Conservation (phyloP, 2,113 vertebrate species). For the Maccullochella peelii region DNA sequence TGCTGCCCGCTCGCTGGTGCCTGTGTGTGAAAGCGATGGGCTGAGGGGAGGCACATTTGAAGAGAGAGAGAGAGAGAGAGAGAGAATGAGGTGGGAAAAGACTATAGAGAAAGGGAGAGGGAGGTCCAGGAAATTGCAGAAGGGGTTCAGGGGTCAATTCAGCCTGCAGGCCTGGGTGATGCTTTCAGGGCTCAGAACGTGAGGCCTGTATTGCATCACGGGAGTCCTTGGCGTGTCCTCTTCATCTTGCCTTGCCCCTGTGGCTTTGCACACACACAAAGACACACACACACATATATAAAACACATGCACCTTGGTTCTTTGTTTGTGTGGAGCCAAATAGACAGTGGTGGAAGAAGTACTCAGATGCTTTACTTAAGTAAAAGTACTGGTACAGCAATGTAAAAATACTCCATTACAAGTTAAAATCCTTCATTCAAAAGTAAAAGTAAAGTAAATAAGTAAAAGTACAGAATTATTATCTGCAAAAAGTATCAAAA, state of each 20-base stretch:
- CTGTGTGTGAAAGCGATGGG: slow-evolving; percentile 49
- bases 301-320: slow-evolving; percentile 55
- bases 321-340: slow-evolving; percentile 35
- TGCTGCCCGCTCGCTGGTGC: slow-evolving; percentile 66
- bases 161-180: slow-evolving; percentile 69
- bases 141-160: slow-evolving; percentile 72
- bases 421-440: neutral
- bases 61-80: slow-evolving; percentile 17
- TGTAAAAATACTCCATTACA: neutral
- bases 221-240: slow-evolving; percentile 80
- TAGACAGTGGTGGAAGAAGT: neutral
- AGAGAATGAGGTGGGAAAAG: slow-evolving; percentile 55
- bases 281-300: slow-evolving; percentile 29
- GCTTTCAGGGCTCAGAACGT: slow-evolving; percentile 54
- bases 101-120: slow-evolving; percentile 43
- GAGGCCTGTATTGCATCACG: slow-evolving; percentile 69
- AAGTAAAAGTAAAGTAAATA: no score
- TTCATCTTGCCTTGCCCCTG: slow-evolving; percentile 72
- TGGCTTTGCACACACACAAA: slow-evolving; percentile 52
- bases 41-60: slow-evolving; percentile 45
- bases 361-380: neutral
- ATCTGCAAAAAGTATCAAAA: neutral
- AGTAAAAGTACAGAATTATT: neutral
- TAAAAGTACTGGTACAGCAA: neutral
- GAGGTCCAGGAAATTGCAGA: slow-evolving; percentile 64